Base-by-base conservation (phyloP, 2,888 invertebrate genomes). In the Bibio marci region DNA sequence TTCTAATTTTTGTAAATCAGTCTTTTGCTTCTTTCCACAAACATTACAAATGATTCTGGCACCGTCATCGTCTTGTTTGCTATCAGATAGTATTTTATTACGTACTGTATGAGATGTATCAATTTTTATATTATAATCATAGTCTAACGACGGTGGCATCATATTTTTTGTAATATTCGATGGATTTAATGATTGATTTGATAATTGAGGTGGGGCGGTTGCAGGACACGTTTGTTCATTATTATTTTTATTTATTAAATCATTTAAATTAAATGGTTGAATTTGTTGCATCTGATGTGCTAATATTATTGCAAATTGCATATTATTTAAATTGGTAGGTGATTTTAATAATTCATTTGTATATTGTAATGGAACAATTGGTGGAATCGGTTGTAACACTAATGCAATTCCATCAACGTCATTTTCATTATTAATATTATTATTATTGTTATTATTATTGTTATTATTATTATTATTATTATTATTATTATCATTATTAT, bases 271-370 rank as follows among this genome's bases (percentile, higher is more conserved):
- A 36, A 37, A 22, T 37, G 41, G 34, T 30, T 41, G 19, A 35
- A 34, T 30, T 34, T 54, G 50, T 2, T 53, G 45, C 12, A 55
- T 52, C 26, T 56, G 58, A 27, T 62, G 61, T 50, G 61, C 54
- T 13, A 60, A 49, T 38, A 58, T 57, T 0, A 59, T 56, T 30
- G 62, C 60, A 7, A 62, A 55, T 45, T 62, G 62, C 3, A 62
- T 47, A 45, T 62, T 62, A 0, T 59, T 61, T 18, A 60, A 56
- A 30, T 56, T 54, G 38, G 55, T 60, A 38, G 60, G 58, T 1
- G 59, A 46, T 0, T 59, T 60, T 38, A 60, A 56, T 11, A 62
- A 54, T 35, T 62, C 62, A 2, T 47, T 55, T 17, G 61, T 58
- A 4, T 60, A 56, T 1, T 60, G 61, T 28, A 14, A 43, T 28